Evolutionary conservation across 1,140 invertebrate genomes (phyloP), one percentile per base, ranked within the genome.

Genomic region (Saccostrea echinata): DNA sequence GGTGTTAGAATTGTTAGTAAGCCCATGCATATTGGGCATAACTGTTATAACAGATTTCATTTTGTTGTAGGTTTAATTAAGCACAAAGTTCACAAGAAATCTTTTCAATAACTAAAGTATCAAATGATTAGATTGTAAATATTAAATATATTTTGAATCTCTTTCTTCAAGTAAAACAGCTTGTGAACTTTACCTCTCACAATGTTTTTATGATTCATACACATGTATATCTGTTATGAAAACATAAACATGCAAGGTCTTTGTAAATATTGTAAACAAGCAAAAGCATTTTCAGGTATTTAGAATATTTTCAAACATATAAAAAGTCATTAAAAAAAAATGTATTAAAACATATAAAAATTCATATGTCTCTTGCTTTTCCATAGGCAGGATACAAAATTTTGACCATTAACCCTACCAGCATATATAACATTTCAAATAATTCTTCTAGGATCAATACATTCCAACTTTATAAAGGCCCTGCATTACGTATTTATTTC

Each of bases 11-110:
- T 21, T 61, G 6, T n/a, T 6, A 18, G n/a, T 18, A 21, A 21
- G 55, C 68, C 27, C 30, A 30, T 33, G 68, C 68, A 76, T 30
- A 30, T 30, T 30, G 30, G 64, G 68, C 24, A 76, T 16, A 64
- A n/a, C 21, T n/a, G 68, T 16, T 76, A 33, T 76, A 76, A 76
- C 27, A 76, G 13, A 76, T 76, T 76, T 76, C 11, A 30, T 76
- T 76, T 76, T 33, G 30, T 76, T 76, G 68, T 76, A 76, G 68
- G 68, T 76, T 76, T 76, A 76, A 76, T 76, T 76, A 76, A 76
- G 68, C 68, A 76, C 68, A 76, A 76, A 76, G 68, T 76, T 30
- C 68, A 33, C 68, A 76, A 76, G 68, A 76, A 30, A 33, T 76
- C 33, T 76, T 76, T 27, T 27, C 27, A 76, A 76, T 30, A 30